Base-by-base conservation (phyloP, 2,113 vertebrate genomes). In the Oophaga pumilio region DNA sequence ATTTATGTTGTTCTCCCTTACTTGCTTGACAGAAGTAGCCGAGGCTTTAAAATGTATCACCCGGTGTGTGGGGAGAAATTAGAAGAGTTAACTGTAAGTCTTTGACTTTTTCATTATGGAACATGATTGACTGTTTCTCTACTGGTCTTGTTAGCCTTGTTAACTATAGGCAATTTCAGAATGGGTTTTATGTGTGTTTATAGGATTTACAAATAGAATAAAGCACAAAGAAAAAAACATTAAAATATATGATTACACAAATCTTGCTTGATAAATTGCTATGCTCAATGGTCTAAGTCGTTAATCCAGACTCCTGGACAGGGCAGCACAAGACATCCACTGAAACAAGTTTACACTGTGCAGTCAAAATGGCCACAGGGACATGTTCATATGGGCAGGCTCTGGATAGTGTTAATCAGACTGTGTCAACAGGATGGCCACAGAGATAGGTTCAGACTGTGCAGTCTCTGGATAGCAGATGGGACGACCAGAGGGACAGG, bases 91-190 rank as follows among this genome's bases (percentile, higher is more conserved):
- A 82, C 77, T 82, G 66, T 77, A 81, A 82, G 68, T 76, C 85
- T 73, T 81, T 66, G 86, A 76, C 52, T 74, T 83, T 87, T 87
- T 87, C 57, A 87, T 83, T 83, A 87, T 76, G 86, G 81, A 62
- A 59, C 43, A 83, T 82, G 79, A 87, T 87, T 82, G 68, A 76
- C 69, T 64, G 56, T 76, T 76, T 69, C 57, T 87, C 26, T 71
- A 74, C 77, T 76, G 86, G 69, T 82, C 86, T 74, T 87, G 79
- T 83, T 82, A 76, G 79, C 86, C 79, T 87, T 64, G 53, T 87
- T 76, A 76, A 59, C 26, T 50, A 20, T 50, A 79, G 50, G 74
- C 60, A 79, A 79, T 79, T 86, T 86, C 49, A 78, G 57, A 87
- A 76, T 53, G 43, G 56, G 43, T 77, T 80, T 77, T 86, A 33